Conservation (phyloP, 2,113 vertebrate species). For the Malaclemys terrapin region DNA sequence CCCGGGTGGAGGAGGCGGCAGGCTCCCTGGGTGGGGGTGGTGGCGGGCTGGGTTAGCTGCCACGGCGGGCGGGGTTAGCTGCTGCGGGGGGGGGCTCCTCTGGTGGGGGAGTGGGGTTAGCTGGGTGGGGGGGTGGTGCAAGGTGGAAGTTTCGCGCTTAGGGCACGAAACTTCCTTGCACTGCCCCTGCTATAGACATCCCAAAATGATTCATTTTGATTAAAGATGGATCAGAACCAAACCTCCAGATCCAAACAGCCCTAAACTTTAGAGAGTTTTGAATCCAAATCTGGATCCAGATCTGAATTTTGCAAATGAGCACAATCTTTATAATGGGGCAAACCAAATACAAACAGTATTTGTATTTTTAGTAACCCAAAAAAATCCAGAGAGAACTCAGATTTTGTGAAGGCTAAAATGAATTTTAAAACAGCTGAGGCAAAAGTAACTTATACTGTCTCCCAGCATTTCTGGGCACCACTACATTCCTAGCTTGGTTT, state of each 20-base stretch:
- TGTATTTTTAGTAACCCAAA: not conserved
- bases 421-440: not conserved
- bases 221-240: not conserved
- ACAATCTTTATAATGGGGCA: not conserved
- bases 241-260: not conserved
- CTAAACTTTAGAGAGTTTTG: not conserved
- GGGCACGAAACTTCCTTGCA: no score
- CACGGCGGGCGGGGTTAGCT: no score
- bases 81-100: no score
- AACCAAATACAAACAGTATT: not conserved
- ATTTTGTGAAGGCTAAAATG: not conserved
- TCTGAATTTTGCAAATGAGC: not conserved
- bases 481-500: not conserved
- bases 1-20: no score
- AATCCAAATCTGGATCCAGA: not conserved
- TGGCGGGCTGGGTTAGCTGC: no score
- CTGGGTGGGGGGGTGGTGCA: no score
- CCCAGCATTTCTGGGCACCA: not conserved
- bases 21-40: no score
- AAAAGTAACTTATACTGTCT: not conserved
- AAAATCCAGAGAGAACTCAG: not conserved
- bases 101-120: no score
- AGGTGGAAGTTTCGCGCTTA: no score
- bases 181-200: not conserved
- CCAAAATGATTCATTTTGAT: not conserved